These are phyloP conservation scores for Mongoloraphidia duomilia DNA, from an alignment of 2,888 invertebrate genomes.

Conservation along the genomic window DNA sequence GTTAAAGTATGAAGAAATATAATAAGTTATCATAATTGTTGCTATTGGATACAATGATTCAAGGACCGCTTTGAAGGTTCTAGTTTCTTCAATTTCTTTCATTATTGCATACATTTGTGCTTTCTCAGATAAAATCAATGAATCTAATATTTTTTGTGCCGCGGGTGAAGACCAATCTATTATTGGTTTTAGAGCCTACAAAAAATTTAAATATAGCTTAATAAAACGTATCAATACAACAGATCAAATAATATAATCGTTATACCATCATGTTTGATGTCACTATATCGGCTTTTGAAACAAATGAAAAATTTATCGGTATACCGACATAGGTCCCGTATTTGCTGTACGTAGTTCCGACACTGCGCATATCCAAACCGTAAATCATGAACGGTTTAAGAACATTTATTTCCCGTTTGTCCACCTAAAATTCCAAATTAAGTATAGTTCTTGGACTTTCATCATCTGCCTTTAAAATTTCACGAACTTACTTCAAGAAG, in stretches of 20 bases:
- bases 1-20: conserved; percentile 37
- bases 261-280: conserved; percentile 39
- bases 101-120: conserved; percentile 72
- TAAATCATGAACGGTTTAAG: conserved; percentile 52
- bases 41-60: conserved; percentile 39
- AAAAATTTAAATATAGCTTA: conserved; percentile 15
- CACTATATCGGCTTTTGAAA: conserved; percentile 37
- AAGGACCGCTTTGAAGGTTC: conserved; percentile 40
- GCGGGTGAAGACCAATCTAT: conserved; percentile 45
- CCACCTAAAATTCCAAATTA: conserved; percentile 22
- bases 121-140: conserved; percentile 58
- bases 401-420: conserved; percentile 32
- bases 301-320: conserved; percentile 55
- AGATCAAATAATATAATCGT: not conserved
- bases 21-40: conserved; percentile 36
- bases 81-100: conserved; percentile 50
- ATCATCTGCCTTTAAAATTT: too few species aligned
- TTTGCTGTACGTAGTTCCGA: conserved; percentile 37
- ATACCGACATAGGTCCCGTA: conserved; percentile 58
- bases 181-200: conserved; percentile 47
- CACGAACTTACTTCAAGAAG: conserved; percentile 32
- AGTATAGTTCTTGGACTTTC: not conserved
- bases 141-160: conserved; percentile 45
- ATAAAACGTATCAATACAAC: not conserved
- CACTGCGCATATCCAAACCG: conserved; percentile 59